A percentile compares a stretch with the other conserved stretches of the same genome.
Evolutionary conservation across 2,888 invertebrate genomes (phyloP).

Genomic region (Neria commutata): DNA sequence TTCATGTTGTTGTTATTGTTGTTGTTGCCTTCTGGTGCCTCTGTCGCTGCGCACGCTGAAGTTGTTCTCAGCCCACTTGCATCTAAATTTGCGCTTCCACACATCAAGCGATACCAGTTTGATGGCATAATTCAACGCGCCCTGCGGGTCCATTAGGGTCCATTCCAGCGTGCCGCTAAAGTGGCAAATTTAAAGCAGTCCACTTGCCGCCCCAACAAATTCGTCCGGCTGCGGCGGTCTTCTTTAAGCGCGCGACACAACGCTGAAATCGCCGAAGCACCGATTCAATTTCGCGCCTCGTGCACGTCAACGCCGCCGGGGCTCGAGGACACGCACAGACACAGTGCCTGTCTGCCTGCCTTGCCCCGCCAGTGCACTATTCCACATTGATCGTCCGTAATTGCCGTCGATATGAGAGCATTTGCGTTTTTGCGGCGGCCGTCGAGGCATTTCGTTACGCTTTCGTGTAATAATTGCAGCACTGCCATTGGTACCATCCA

Average conservation of each 20-base stretch:
- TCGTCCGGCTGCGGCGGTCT: slow-evolving; percentile 2
- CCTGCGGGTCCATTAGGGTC: slow-evolving; percentile 54
- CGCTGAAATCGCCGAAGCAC: background rate
- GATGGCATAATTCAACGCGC: slow-evolving; percentile 62
- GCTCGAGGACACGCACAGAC: slow-evolving; percentile 4
- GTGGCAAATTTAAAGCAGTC: slow-evolving; percentile 49
- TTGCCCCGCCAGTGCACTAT: slow-evolving; percentile 6
- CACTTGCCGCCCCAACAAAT: slow-evolving; percentile 21
- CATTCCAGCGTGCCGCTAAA: slow-evolving; percentile 37
- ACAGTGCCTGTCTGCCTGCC: slow-evolving; percentile 1
- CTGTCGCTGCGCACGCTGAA: too few species aligned
- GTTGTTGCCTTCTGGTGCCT: slow-evolving; percentile 1
- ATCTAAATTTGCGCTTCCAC: slow-evolving; percentile 30
- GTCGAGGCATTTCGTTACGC: slow-evolving; percentile 29
- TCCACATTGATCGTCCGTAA: slow-evolving; percentile 36
- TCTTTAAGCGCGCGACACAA: background rate
- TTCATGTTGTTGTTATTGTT: slow-evolving; percentile 7
- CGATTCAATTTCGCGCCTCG: slow-evolving; percentile 24
- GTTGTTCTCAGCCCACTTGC: slow-evolving; percentile 26
- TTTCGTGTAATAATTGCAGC: slow-evolving; percentile 31
- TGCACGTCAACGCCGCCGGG: slow-evolving; percentile 32
- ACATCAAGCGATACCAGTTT: slow-evolving; percentile 60
- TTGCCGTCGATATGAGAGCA: slow-evolving; percentile 32
- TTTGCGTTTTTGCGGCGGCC: background rate
- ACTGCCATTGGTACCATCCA: background rate